Percentiles rank a stretch among this genome's conserved stretches.
These are phyloP conservation scores for Epinephelus awoara DNA, from an alignment of 2,797 vertebrate genomes.

Conservation along the genomic window DNA sequence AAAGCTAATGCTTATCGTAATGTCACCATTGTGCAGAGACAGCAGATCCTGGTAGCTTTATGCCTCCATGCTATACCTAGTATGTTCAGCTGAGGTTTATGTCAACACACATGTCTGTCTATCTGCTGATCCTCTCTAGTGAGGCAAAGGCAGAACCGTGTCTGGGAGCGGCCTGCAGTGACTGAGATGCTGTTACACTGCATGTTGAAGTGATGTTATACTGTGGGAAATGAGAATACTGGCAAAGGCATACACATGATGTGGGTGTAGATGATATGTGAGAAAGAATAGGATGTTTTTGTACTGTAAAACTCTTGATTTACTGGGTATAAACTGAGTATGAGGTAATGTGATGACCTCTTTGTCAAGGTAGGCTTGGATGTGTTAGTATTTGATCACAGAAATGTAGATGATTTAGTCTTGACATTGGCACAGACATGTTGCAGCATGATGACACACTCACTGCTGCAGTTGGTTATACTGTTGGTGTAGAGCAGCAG, in stretches of 20 bases:
- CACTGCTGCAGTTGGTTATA: constrained; percentile 1
- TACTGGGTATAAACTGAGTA: constrained; percentile 1
- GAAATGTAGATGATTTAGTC: constrained; percentile 1
- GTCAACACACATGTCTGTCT: constrained; percentile 66
- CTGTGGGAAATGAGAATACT: constrained; percentile 17
- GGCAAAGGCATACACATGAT: constrained; percentile 15
- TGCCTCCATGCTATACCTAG: constrained; percentile 54
- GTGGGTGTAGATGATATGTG: constrained; percentile 10
- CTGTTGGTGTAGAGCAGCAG: not conserved
- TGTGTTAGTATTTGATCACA: not conserved
- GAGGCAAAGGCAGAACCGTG: constrained; percentile 48
- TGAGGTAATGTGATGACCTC: constrained; percentile 4
- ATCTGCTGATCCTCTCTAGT: constrained; percentile 58
- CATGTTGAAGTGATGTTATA: constrained; percentile 33
- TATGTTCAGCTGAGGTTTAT: constrained; percentile 68
- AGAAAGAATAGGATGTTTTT: not conserved
- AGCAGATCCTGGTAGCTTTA: constrained; percentile 66
- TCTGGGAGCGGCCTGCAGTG: constrained; percentile 34
- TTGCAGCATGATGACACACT: constrained; percentile 11
- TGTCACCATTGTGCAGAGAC: constrained; percentile 67
- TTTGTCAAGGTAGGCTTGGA: not conserved
- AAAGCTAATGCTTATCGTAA: constrained; percentile 60
- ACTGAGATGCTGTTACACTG: constrained; percentile 31
- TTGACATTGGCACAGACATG: constrained; percentile 5
- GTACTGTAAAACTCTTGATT: constrained; percentile 6